Evolutionary conservation across 2,888 invertebrate genomes (phyloP).

Genomic region (Ganaspis brasiliensis): DNA sequence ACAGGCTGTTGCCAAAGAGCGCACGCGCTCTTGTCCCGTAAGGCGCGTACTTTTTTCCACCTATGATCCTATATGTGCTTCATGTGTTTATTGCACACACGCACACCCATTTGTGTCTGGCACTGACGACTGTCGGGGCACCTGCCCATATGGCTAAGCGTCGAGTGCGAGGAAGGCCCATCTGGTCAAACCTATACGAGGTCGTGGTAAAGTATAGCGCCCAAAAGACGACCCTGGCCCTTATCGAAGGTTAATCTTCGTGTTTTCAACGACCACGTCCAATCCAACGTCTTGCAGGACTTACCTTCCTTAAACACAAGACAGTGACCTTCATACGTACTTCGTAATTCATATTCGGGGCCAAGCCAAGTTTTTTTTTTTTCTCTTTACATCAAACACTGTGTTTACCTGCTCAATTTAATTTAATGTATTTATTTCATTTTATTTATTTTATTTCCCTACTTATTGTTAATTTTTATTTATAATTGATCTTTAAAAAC

Average conservation of each 20-base stretch:
- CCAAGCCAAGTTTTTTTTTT: not conserved
- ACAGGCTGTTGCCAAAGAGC: conserved; percentile 74
- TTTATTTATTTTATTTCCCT: too few relatives aligned
- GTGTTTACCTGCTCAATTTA: too few relatives aligned
- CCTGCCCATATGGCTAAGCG: conserved; percentile 77
- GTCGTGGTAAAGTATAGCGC: not conserved
- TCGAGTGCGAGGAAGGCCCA: conserved; percentile 68
- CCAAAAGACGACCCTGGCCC: not conserved
- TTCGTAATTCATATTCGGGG: not conserved
- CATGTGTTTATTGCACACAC: conserved; percentile 41
- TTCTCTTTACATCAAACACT: too few relatives aligned
- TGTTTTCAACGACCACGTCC: not conserved
- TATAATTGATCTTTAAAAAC: too few relatives aligned
- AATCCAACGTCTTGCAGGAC: not conserved
- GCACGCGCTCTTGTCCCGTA: conserved; percentile 57
- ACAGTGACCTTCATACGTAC: not conserved
- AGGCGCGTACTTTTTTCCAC: conserved; percentile 52
- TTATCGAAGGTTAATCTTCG: conserved; percentile 9
- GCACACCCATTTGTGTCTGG: not conserved
- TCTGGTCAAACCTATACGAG: conserved; percentile 65
- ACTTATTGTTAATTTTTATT: too few relatives aligned
- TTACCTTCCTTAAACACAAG: not conserved
- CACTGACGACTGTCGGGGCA: conserved; percentile 63
- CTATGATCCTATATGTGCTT: conserved; percentile 43
- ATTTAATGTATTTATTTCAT: too few relatives aligned